Percentiles rank a stretch among this genome's conserved stretches.
Conservation (phyloP, 2,797 vertebrate species). For the Sebastes diploproa region DNA sequence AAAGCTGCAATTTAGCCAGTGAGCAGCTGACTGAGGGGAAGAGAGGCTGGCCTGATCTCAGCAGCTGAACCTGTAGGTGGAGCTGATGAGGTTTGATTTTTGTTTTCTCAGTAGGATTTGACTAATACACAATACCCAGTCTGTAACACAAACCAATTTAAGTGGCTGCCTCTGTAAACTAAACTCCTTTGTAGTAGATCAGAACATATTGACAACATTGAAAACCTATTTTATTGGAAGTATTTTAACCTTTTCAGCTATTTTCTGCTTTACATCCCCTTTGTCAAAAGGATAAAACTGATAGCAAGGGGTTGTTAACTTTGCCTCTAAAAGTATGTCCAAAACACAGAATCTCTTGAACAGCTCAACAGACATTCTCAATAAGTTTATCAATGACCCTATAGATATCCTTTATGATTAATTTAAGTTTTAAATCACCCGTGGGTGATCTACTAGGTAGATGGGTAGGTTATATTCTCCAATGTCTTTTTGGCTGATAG, state of each 20-base stretch:
- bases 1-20: constrained; percentile 21
- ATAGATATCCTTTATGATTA: not conserved
- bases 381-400: not conserved
- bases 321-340: not conserved
- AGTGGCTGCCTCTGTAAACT: not conserved
- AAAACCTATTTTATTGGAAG: not conserved
- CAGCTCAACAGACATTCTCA: not conserved
- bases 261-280: not conserved
- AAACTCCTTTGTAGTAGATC: not conserved
- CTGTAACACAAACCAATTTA: not conserved
- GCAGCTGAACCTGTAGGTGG: constrained; percentile 16
- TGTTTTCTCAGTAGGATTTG: not conserved
- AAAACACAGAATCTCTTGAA: not conserved
- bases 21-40: constrained; percentile 19
- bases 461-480: no score
- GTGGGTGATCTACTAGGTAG: not conserved
- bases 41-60: constrained; percentile 13
- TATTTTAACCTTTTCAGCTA: not conserved
- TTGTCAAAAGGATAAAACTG: not conserved
- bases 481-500: no score
- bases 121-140: not conserved
- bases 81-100: not conserved
- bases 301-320: not conserved
- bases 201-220: not conserved
- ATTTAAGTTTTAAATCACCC: not conserved